Evolutionary conservation across 2,113 vertebrate species (phyloP), one percentile per base, ranked within the genome.

Genomic region (Polypterus bichir): DNA sequence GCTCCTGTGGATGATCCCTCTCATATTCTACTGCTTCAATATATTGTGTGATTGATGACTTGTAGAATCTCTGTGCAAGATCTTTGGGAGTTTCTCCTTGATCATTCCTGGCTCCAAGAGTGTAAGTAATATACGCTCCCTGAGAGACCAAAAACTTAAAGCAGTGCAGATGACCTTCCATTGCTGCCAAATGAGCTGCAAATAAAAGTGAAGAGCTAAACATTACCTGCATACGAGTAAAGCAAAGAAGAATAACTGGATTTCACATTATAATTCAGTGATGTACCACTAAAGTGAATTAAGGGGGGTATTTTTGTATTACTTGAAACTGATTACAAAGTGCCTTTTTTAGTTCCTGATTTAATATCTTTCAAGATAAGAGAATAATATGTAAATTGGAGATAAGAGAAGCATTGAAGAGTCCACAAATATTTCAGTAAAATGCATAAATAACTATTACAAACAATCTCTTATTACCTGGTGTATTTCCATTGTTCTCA

Each of bases 91-190:
- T 89, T 62, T 88, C 85, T 62, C 87, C 86, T 3, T 81, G 80
- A 62, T 88, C 78, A 53, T 89, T 90, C 62, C 81, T 81, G 66
- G 81, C 81, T 76, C 82, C 83, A 62, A 90, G 65, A 3, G 76
- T 46, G 27, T 65, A 64, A 0, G 0, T 6, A 54, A 70, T 63
- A 48, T 48, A 62, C n/a, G 56, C 56, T 76, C 79, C 83, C 73
- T 80, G 86, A 67, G 73, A 71, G 1, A 86, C 69, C 46, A 89
- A 68, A 65, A 85, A 88, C 65, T 88, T 88, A 63, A 90, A 84
- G 70, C 86, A 89, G 48, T 79, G 77, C 68, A 89, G 73, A 62
- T 90, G 87, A 27, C 87, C 88, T 69, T 89, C 88, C 75, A 69
- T 69, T 4, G 86, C 84, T 59, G 88, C 79, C 68, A 89, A 69